Evolutionary conservation across 2,888 invertebrate genomes (phyloP), one percentile per base, ranked within the genome.

Genomic region (Eristalinus sepulchralis): DNA sequence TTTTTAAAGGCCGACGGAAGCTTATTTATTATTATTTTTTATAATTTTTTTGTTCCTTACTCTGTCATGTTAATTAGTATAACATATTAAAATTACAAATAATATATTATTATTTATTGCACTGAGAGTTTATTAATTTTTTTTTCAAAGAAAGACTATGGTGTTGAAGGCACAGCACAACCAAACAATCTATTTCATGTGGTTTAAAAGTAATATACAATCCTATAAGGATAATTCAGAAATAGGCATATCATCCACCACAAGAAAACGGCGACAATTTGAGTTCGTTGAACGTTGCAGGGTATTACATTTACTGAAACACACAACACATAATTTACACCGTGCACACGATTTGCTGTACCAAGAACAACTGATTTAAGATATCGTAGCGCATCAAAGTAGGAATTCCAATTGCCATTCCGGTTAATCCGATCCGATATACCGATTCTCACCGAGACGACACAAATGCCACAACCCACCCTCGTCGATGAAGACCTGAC

Each of bases 351-450:
- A 75, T 86, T 83, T 83, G 86, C 83, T 86, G 86, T 86, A 75
- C 86, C 75, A 55, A 83, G 83, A 86, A 86, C 86, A 86, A 86
- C 86, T 86, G 86, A 86, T 79, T 83, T 78, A 53, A 86, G 83
- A 71, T 83, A 78, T 82, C 70, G 78, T 73, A 64, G 79, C 73
- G 79, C 78, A 86, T 76, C 78, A 71, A 75, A 86, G 78, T 86
- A 83, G 86, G 86, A 86, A 86, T 86, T 83, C 86, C 86, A 79
- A 83, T 86, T 86, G 83, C 83, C 75, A 83, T 86, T 79, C 83
- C 83, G 83, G 68, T 83, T 86, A 83, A 86, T 86, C 86, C 83
- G 72, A 75, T 53, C 57, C 73, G 67, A 63, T 77, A 68, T 67
- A 82, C 72, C 68, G 75, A 75, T 76, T 76, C 47, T 77, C 72